Conservation (phyloP, 2,113 vertebrate genomes). For the Puffinus mauretanicus region DNA sequence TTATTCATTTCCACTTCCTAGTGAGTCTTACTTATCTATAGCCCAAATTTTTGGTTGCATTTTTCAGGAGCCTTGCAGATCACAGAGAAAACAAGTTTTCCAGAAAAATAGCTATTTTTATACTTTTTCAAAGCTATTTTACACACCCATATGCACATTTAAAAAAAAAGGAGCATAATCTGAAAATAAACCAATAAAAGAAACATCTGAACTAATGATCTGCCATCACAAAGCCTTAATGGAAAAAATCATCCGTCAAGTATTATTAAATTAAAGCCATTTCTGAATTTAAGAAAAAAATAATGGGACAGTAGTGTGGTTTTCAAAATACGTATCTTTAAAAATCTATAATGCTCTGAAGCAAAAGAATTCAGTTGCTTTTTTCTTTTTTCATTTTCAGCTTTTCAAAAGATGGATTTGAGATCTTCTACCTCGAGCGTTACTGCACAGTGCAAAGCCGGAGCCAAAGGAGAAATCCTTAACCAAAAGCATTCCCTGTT, state of each 20-base stretch:
- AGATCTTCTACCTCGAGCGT: accelerated
- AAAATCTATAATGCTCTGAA: neutral
- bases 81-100: neutral
- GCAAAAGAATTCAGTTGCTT: neutral
- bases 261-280: neutral
- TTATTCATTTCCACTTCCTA: neutral
- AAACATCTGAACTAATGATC: neutral
- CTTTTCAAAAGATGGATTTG: neutral
- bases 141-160: neutral
- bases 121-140: neutral
- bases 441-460: neutral
- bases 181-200: conserved; percentile 24
- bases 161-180: neutral
- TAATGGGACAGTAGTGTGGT: too few species aligned
- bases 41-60: neutral
- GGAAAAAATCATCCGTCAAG: neutral
- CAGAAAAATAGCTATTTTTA: neutral
- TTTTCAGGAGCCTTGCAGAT: neutral
- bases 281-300: neutral
- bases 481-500: neutral
- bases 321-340: neutral
- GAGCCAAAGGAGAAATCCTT: neutral
- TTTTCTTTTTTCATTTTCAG: neutral
- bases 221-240: neutral
- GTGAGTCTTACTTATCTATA: neutral